Percentiles rank a stretch among this genome's conserved stretches.
Evolutionary conservation across 2,888 invertebrate genomes (phyloP).

Genomic region (Andrena bucephala): DNA sequence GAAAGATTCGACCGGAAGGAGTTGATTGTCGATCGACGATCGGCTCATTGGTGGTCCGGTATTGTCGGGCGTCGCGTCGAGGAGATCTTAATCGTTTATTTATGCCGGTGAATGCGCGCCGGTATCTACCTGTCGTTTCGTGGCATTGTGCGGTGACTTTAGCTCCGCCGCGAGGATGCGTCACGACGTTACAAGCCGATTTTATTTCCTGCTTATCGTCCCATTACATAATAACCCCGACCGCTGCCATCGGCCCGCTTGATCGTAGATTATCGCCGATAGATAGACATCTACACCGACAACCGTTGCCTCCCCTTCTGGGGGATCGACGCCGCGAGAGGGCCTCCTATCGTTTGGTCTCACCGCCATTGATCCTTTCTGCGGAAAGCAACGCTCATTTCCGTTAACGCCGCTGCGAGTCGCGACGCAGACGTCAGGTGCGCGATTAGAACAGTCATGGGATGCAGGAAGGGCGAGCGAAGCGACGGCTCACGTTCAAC

Average conservation of each 20-base stretch:
- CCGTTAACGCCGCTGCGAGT: conserved; percentile 11
- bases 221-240: conserved; percentile 74
- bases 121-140: conserved; percentile 72
- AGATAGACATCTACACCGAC: conserved; percentile 72
- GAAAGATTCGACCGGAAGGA: conserved; percentile 56
- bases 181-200: conserved; percentile 74
- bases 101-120: conserved; percentile 67
- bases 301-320: conserved; percentile 63
- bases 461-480: not conserved
- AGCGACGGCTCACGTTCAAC: not conserved
- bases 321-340: conserved; percentile 24
- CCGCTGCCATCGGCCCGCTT: conserved; percentile 58
- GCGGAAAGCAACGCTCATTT: conserved; percentile 42
- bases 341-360: conserved; percentile 61
- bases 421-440: conserved; percentile 17
- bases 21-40: conserved; percentile 34
- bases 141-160: conserved; percentile 61
- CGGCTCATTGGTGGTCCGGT: conserved; percentile 76
- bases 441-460: conserved; percentile 13
- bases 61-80: conserved; percentile 70
- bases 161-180: conserved; percentile 51
- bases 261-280: conserved; percentile 72
- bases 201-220: conserved; percentile 69
- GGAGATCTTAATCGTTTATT: conserved; percentile 78
- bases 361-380: conserved; percentile 58